These are phyloP conservation scores for Macrobrachium rosenbergii DNA, from an alignment of 1,140 invertebrate genomes.

Conservation along the genomic window DNA sequence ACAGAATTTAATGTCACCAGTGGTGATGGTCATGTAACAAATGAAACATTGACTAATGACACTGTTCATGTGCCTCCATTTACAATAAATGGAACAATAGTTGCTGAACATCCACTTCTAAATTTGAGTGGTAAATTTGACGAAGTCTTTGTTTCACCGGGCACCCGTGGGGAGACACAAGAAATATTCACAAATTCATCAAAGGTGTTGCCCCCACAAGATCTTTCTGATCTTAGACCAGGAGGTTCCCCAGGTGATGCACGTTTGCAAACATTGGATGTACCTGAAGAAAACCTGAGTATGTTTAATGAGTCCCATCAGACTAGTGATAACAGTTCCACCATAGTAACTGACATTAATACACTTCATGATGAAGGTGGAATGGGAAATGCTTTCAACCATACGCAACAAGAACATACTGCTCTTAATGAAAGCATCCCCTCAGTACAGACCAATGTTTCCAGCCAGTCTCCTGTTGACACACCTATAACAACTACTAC, in stretches of 20 bases:
- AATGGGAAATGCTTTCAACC: too few relatives aligned
- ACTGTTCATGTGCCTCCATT: neutral
- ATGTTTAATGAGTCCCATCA: too few relatives aligned
- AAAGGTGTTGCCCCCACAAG: neutral
- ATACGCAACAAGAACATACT: too few relatives aligned
- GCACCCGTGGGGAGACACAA: slow-evolving; percentile 40
- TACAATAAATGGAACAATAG: neutral
- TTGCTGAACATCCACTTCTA: neutral
- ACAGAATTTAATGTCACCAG: neutral
- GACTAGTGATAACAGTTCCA: too few relatives aligned
- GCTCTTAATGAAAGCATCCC: too few relatives aligned
- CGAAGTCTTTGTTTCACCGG: slow-evolving; percentile 45
- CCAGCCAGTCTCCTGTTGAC: neutral
- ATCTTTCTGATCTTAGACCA: slow-evolving; percentile 40
- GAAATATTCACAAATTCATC: slow-evolving; percentile 21
- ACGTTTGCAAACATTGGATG: slow-evolving; percentile 14
- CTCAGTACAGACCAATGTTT: too few relatives aligned
- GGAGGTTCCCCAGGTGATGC: slow-evolving; percentile 53
- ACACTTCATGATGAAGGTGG: too few relatives aligned
- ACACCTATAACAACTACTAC: neutral
- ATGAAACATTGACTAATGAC: neutral
- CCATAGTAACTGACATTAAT: too few relatives aligned
- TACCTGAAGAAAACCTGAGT: neutral
- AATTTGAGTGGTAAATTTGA: neutral
- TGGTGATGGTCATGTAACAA: neutral